These are phyloP conservation scores for Gracilinanus agilis DNA, from an alignment of 2,113 vertebrate species.

Conservation along the genomic window DNA sequence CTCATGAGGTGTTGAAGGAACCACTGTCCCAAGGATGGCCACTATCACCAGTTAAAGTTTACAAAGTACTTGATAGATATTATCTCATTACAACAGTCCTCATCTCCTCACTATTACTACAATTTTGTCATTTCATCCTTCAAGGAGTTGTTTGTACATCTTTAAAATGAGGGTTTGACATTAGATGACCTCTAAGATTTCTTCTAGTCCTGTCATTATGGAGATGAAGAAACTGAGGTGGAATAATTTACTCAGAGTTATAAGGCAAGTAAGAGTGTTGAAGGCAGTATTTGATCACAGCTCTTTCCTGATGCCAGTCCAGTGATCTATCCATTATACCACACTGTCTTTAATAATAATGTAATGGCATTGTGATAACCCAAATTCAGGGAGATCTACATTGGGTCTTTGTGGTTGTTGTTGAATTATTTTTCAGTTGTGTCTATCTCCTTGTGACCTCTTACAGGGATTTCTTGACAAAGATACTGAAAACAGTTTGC, in stretches of 20 bases:
- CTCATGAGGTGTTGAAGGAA: neutral
- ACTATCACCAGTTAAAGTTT: neutral
- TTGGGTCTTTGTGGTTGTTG: neutral
- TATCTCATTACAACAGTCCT: neutral
- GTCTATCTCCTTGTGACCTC: neutral
- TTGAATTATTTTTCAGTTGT: neutral
- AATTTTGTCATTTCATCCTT: rapidly evolving
- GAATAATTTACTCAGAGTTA: neutral
- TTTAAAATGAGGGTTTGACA: neutral
- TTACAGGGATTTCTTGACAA: neutral
- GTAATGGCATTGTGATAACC: neutral
- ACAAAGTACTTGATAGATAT: neutral
- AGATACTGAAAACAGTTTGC: neutral
- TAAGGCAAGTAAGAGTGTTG: neutral
- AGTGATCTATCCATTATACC: neutral
- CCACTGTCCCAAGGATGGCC: neutral
- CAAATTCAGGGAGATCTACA: neutral
- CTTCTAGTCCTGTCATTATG: neutral
- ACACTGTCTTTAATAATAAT: neutral
- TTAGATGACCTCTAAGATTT: neutral
- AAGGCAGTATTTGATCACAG: neutral
- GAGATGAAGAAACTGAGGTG: neutral
- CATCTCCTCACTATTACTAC: rapidly evolving
- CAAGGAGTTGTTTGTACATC: conserved; percentile 5
- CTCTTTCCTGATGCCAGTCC: neutral